Evolutionary conservation across 1,140 invertebrate genomes (phyloP).

Genomic region (Ceratitis capitata): DNA sequence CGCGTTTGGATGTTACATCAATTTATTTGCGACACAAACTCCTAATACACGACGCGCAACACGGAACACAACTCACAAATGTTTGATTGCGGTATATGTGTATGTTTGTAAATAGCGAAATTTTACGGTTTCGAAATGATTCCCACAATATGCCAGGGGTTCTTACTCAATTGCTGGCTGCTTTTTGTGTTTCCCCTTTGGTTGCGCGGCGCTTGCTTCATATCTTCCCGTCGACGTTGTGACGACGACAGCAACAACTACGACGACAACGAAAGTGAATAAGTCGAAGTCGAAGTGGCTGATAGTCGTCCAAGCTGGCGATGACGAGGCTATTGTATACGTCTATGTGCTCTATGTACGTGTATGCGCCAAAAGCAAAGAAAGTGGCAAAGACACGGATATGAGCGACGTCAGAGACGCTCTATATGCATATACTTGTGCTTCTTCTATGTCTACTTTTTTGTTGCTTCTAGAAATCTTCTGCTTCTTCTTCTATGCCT

Average conservation of each 20-base stretch:
- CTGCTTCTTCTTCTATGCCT: background rate
- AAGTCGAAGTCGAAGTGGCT: background rate
- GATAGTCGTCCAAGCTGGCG: background rate
- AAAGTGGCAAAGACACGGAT: background rate
- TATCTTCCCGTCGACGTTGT: constrained; percentile 29
- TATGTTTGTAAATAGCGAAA: background rate
- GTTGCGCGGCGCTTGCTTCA: constrained; percentile 7
- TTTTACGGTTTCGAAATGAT: background rate
- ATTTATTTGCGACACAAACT: background rate
- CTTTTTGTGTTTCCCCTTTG: constrained; percentile 31
- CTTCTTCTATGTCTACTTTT: background rate
- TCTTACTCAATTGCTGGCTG: background rate
- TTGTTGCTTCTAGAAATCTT: constrained; percentile 17
- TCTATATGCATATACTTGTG: background rate
- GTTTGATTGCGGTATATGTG: background rate
- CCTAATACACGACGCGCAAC: background rate
- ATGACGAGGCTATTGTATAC: too few species aligned
- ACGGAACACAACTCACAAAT: background rate
- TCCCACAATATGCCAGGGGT: background rate
- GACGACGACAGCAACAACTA: constrained; percentile 16
- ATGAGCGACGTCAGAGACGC: background rate
- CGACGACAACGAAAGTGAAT: background rate
- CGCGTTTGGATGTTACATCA: background rate
- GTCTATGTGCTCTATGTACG: too few species aligned
- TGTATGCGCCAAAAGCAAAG: background rate